These are phyloP conservation scores for Amyelois transitella DNA, from an alignment of 1,140 invertebrate genomes.

Conservation along the genomic window DNA sequence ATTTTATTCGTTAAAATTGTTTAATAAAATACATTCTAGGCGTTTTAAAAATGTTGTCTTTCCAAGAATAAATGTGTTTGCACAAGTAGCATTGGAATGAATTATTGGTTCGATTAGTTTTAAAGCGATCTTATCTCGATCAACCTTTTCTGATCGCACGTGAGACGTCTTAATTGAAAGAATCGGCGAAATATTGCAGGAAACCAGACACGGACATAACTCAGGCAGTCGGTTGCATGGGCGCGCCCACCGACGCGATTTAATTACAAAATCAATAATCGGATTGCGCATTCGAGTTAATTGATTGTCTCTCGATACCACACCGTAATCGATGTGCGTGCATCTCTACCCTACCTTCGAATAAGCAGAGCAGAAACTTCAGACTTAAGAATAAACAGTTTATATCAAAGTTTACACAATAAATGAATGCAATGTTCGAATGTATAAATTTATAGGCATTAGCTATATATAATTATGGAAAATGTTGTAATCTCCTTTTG, in stretches of 20 bases:
- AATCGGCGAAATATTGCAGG: constrained; percentile 1
- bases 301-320: constrained; percentile 52
- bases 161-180: not conserved
- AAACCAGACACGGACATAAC: not conserved
- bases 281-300: constrained; percentile 45
- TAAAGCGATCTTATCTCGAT: not conserved
- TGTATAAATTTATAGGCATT: no score
- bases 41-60: not conserved
- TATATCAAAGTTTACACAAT: no score
- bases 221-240: not conserved
- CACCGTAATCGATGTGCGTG: constrained; percentile 35
- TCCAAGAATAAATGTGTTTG: not conserved
- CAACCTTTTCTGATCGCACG: not conserved
- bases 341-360: constrained; percentile 17
- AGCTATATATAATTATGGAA: no score
- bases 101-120: not conserved
- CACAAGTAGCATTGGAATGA: not conserved
- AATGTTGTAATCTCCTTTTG: no score
- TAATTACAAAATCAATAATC: constrained; percentile 69
- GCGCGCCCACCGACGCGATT: constrained; percentile 44
- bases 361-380: not conserved
- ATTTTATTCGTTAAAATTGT: not conserved
- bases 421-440: no score
- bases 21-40: not conserved
- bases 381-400: not conserved